These are phyloP conservation scores for Gymnopithys bicolor DNA, from an alignment of 2,797 vertebrate species.

Conservation along the genomic window DNA sequence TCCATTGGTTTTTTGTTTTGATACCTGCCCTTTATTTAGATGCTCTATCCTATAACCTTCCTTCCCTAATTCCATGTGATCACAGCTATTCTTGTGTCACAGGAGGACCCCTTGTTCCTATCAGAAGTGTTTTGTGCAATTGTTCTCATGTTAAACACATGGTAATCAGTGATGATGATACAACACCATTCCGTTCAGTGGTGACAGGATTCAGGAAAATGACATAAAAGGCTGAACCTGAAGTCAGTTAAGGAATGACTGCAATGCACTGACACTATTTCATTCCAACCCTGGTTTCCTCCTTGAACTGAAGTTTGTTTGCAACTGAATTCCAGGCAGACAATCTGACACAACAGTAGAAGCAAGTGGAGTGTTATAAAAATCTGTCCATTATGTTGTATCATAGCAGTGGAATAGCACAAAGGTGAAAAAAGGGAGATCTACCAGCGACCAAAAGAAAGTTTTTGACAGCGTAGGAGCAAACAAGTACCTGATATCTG, in stretches of 20 bases:
- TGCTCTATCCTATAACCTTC: background rate
- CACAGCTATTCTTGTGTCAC: background rate
- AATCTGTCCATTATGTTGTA: background rate
- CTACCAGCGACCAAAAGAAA: background rate
- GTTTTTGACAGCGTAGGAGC: background rate
- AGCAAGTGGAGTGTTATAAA: background rate
- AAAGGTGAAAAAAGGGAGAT: background rate
- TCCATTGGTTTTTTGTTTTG: background rate
- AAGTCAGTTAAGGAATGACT: background rate
- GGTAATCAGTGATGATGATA: background rate
- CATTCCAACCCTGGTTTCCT: background rate
- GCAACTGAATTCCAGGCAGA: background rate
- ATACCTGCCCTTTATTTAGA: background rate
- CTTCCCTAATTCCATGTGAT: background rate
- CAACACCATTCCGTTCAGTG: background rate
- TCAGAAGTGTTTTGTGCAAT: background rate
- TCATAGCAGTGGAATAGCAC: accelerated
- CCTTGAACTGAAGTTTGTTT: background rate
- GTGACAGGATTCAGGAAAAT: background rate
- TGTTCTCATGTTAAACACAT: background rate
- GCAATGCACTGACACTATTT: background rate
- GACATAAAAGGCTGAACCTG: background rate
- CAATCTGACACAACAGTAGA: background rate
- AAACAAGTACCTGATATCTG: background rate
- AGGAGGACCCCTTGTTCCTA: background rate